Percentiles rank a stretch among this genome's conserved stretches.
These are phyloP conservation scores for Yponomeuta sedellus DNA, from an alignment of 2,888 invertebrate species.

Conservation along the genomic window DNA sequence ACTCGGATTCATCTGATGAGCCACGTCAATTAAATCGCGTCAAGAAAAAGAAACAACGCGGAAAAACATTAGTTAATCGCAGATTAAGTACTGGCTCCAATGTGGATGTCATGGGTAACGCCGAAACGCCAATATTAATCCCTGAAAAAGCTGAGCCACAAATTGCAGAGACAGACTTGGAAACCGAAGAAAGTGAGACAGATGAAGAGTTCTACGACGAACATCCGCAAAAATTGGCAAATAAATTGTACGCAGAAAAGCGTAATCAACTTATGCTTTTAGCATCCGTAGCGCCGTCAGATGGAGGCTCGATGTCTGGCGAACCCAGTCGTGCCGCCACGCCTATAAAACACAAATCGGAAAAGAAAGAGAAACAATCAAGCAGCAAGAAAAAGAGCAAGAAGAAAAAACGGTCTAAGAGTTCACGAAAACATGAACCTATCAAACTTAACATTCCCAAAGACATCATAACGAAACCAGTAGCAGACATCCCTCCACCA, in stretches of 20 bases:
- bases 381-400: constrained; percentile 83
- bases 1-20: constrained; percentile 65
- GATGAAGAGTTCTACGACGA: constrained; percentile 93
- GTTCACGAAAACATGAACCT: constrained; percentile 65
- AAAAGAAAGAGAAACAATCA: constrained; percentile 68
- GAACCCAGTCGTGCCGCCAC: constrained; percentile 81
- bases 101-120: constrained; percentile 71
- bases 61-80: constrained; percentile 53
- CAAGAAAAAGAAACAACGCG: constrained; percentile 62
- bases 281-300: constrained; percentile 78
- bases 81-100: constrained; percentile 68
- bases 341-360: constrained; percentile 64
- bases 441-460: constrained; percentile 79
- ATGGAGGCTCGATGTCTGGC: constrained; percentile 74
- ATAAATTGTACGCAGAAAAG: constrained; percentile 84
- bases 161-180: constrained; percentile 88
- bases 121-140: constrained; percentile 62
- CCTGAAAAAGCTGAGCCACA: constrained; percentile 76
- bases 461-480: constrained; percentile 54
- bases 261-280: constrained; percentile 80
- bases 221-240: constrained; percentile 85
- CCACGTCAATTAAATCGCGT: constrained; percentile 54
- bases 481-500: constrained; percentile 35
- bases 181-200: constrained; percentile 89
- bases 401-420: constrained; percentile 75